Evolutionary conservation across 2,888 invertebrate species (phyloP), one percentile per base, ranked within the genome.

Genomic region (Aphidius colemani): DNA sequence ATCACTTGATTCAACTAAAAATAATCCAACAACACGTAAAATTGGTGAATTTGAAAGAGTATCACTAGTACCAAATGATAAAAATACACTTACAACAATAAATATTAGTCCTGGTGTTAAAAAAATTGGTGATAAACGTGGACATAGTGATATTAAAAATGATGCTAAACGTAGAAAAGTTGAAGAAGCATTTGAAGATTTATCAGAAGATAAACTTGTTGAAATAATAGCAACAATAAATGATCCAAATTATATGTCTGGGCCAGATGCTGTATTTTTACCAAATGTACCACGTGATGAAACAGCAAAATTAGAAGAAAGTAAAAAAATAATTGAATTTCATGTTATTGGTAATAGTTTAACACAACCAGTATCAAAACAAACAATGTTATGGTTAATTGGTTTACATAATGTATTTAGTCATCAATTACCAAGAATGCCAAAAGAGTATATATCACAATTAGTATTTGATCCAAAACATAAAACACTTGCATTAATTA

Each of bases 361-460:
- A 8, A 94, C 93, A 0, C 90, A 91, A 64, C 88, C 91, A 0
- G 95, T 96, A 6, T 89, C 91, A 59, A 93, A 94, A 74, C 94
- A 96, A 81, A 94, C 94, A 1, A 94, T 96, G 89, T 86, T 96
- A 7, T 97, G 96, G 96, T 85, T 96, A 6, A 91, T 96, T 66
- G 94, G 95, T 30, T 86, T 98, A 7, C 96, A 96, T 82, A 95
- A 95, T 80, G 94, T 98, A 0, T 97, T 98, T 81, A 94, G 96
- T 0, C 93, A 95, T 76, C 98, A 98, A 78, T 84, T 99, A 66
- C 97, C 98, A 0, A 89, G 94, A 78, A 99, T 99, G 98, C 98
- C 98, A 0, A 93, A 95, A 70, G 96, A 97, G 82, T 98, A 98
- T 79, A 97, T 98, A 72, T 95, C 95, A 1, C 91, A 98, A 72